These are phyloP conservation scores for Heterocephalus glaber DNA, from an alignment of 2,113 vertebrate genomes.

Conservation along the genomic window DNA sequence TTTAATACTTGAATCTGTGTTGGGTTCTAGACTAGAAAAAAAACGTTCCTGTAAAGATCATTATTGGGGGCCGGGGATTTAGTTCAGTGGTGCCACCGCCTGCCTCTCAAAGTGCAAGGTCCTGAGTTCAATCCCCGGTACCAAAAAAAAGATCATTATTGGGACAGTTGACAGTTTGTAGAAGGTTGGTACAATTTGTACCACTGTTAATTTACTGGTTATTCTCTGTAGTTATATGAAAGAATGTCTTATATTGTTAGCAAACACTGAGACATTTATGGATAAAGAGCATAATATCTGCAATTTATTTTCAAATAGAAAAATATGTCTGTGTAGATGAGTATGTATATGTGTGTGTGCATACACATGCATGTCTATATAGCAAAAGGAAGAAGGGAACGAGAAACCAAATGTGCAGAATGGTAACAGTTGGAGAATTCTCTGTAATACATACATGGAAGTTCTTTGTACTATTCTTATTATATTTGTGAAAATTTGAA, in stretches of 20 bases:
- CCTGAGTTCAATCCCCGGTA: too few species aligned
- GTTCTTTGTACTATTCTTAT: background rate
- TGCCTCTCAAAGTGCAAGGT: too few species aligned
- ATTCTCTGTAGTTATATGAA: background rate
- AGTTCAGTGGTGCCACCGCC: too few species aligned
- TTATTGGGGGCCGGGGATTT: too few species aligned
- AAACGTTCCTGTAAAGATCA: background rate
- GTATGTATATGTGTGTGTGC: background rate
- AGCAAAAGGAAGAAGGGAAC: background rate
- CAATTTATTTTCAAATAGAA: background rate
- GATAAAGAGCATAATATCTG: background rate
- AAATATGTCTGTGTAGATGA: background rate
- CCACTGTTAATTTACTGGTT: background rate
- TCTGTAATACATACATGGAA: background rate
- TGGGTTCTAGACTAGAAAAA: background rate
- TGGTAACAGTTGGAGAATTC: background rate
- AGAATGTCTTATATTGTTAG: background rate
- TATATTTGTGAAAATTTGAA: background rate
- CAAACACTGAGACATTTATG: background rate
- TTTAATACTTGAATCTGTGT: background rate
- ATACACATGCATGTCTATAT: background rate
- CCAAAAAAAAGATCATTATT: too few species aligned
- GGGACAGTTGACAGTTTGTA: background rate
- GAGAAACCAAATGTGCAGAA: background rate
- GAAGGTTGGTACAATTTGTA: background rate